Evolutionary conservation across 2,113 vertebrate genomes (phyloP).

Genomic region (Martes martes): DNA sequence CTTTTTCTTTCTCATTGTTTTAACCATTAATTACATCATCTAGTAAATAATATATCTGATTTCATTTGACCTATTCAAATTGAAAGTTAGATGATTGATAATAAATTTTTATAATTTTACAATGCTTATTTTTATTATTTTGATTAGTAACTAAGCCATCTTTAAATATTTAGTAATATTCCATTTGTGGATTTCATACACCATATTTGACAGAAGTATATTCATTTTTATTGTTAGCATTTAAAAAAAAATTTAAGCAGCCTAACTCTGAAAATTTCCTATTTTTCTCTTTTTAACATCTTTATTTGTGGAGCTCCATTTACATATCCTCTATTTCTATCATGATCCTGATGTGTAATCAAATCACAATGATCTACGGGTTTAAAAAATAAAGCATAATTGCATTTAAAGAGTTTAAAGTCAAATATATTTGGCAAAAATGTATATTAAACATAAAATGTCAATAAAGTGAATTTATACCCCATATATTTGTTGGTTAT

Average conservation of each 20-base stretch:
- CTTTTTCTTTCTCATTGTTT: neutral
- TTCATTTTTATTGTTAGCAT: neutral
- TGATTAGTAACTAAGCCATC: neutral
- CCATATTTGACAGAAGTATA: neutral
- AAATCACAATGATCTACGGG: neutral
- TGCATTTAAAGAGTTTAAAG: neutral
- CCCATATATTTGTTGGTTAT: neutral
- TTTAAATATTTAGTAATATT: neutral
- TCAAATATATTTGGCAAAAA: neutral
- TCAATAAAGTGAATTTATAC: neutral
- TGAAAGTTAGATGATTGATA: neutral
- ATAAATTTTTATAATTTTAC: neutral
- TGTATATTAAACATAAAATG: neutral
- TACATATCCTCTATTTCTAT: neutral
- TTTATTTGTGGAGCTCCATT: neutral
- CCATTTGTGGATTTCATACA: neutral
- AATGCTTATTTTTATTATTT: neutral
- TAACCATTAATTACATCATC: neutral
- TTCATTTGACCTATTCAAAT: neutral
- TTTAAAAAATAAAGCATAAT: neutral
- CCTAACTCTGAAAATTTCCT: neutral
- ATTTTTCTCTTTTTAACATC: neutral
- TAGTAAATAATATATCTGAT: neutral
- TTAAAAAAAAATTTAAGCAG: neutral
- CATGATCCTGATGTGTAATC: neutral